Evolutionary conservation across 2,113 vertebrate species (phyloP).

Genomic region (Henicopernis longicauda): DNA sequence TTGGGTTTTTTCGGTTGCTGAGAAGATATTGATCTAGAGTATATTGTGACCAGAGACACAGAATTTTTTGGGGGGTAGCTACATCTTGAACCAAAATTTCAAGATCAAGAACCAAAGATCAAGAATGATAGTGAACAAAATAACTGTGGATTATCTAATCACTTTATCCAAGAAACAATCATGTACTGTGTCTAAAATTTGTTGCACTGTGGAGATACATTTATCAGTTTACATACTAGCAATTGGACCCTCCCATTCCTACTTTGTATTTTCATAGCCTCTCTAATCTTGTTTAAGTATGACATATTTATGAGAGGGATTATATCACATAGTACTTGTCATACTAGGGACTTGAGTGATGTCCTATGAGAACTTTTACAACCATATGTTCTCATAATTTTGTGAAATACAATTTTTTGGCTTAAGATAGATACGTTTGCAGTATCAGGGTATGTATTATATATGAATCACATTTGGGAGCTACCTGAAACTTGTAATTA

Average conservation of each 20-base stretch:
- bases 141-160: not conserved
- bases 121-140: not conserved
- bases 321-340: not conserved
- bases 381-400: not conserved
- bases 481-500: not conserved
- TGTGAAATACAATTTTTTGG: not conserved
- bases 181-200: not conserved
- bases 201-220: not conserved
- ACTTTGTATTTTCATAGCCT: not conserved
- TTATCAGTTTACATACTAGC: not conserved
- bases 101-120: not conserved
- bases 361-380: not conserved
- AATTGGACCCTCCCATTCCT: not conserved
- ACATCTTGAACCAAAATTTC: not conserved
- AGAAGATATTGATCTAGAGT: not conserved
- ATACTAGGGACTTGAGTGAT: not conserved
- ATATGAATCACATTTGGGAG: not conserved
- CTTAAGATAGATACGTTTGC: not conserved
- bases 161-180: not conserved
- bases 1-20: not conserved
- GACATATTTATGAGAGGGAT: not conserved
- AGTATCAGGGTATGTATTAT: not conserved
- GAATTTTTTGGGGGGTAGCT: not conserved
- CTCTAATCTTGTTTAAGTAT: not conserved
- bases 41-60: not conserved